phyloP scores from a whole-genome alignment of 2,797 vertebrate genomes.

The Phalloptychus januarius region DNA sequence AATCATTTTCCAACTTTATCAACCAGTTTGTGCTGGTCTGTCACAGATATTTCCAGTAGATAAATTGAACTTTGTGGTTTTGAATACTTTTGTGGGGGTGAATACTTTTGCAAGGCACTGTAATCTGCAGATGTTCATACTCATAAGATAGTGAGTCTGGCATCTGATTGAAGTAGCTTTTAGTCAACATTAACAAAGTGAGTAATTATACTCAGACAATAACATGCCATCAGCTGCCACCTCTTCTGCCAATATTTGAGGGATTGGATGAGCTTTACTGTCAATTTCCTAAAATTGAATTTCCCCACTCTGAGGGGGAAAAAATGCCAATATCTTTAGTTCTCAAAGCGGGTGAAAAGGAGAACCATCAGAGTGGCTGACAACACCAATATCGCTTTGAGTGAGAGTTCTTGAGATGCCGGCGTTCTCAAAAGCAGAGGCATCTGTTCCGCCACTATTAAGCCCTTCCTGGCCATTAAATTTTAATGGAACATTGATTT shows the following conservation, averaged over 20 bases:
- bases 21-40: background rate
- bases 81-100: background rate
- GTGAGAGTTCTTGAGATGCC: slow-evolving; percentile 67
- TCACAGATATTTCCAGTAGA: background rate
- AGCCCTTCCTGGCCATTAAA: slow-evolving; percentile 85
- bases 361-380: slow-evolving; percentile 45
- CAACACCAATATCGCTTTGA: slow-evolving; percentile 57
- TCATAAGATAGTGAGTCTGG: slow-evolving; percentile 28
- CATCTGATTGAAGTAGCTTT: slow-evolving; percentile 40
- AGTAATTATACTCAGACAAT: slow-evolving; percentile 53
- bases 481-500: slow-evolving; percentile 89
- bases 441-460: slow-evolving; percentile 84
- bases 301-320: slow-evolving; percentile 29
- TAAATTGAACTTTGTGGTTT: background rate
- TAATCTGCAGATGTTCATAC: slow-evolving; percentile 20
- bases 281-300: slow-evolving; percentile 59
- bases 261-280: slow-evolving; percentile 58
- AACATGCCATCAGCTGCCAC: slow-evolving; percentile 55
- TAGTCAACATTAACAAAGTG: slow-evolving; percentile 58
- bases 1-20: background rate
- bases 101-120: background rate
- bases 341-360: slow-evolving; percentile 27
- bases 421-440: slow-evolving; percentile 72
- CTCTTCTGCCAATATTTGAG: slow-evolving; percentile 64
- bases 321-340: slow-evolving; percentile 40